A percentile compares a stretch with the other conserved stretches of the same genome.
These are phyloP conservation scores for Heliornis fulica DNA, from an alignment of 2,113 vertebrate species.

Conservation along the genomic window DNA sequence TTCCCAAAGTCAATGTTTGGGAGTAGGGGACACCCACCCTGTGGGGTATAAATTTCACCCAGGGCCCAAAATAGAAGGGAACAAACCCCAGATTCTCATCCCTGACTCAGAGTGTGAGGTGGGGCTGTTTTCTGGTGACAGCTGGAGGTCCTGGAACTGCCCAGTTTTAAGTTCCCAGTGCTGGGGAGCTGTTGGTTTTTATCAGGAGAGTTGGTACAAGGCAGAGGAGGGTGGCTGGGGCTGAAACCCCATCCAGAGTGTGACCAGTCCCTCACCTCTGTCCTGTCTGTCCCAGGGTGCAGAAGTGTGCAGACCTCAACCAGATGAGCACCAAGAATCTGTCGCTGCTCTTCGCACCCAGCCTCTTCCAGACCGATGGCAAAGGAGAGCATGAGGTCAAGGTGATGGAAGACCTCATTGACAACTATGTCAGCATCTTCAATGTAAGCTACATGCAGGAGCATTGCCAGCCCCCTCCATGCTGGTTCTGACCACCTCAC, in stretches of 20 bases:
- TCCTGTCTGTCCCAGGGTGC: constrained; percentile 78
- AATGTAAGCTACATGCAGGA: constrained; percentile 78
- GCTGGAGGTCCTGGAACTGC: not conserved
- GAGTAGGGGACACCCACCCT: not conserved
- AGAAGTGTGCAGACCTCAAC: constrained; percentile 94
- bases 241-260: not conserved
- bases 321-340: constrained; percentile 99
- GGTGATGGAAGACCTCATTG: constrained; percentile 93
- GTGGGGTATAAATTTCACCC: not conserved
- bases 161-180: not conserved
- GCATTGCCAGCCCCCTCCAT: not conserved
- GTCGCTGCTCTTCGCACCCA: constrained; percentile 92
- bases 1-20: not conserved
- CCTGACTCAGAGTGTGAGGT: not conserved
- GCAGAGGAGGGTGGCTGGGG: not conserved
- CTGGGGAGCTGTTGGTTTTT: not conserved
- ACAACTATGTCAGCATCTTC: constrained; percentile 90
- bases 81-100: not conserved
- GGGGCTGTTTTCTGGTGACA: not conserved
- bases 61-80: too few species aligned
- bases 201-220: not conserved
- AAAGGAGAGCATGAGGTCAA: constrained; percentile 95
- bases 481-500: not conserved
- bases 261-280: not conserved
- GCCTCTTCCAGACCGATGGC: constrained; percentile 96